Base-by-base conservation (phyloP, 2,113 vertebrate genomes). In the Eulacestoma nigropectus region DNA sequence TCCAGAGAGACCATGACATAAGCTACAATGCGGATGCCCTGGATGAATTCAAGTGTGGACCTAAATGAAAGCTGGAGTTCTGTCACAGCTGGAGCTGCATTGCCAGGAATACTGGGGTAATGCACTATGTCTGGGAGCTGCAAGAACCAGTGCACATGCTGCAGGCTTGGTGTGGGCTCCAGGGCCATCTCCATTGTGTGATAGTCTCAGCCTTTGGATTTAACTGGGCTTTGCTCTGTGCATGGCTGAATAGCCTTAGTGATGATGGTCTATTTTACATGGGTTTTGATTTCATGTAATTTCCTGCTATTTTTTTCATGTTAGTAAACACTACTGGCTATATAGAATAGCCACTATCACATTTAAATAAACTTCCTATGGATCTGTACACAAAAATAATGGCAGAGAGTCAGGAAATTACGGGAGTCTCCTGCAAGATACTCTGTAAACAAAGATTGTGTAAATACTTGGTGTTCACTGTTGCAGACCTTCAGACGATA, bases 331-430 rank as follows among this genome's bases (percentile, higher is more conserved):
- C 60, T 49, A n/a, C 41, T 67, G 63, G 44, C 42, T 46, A 13
- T 50, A 39, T 3, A 90, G 55, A 93, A 68, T 60, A 85, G 65
- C 35, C n/a, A 53, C 52, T 78, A 6, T 39, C n/a, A 26, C 52
- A 75, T 94, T 64, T 90, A 63, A 59, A 76, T 39, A 78, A 94
- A 83, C 78, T 90, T 93, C 74, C 79, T 69, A 35, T 62, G 62
- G 10, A 57, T 95, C 23, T 73, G 81, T 37, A 56, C 49, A 85
- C 74, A 93, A 56, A 87, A 72, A n/a, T 67, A 80, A 55, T 33
- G 76, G 21, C 1, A 4, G 13, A 41, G 57, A 72, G 56, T 52
- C 39, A 55, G 84, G 84, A 91, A 84, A 62, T 55, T 1, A 1
- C 62, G 39, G 63, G 2, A 41, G n/a, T 59, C 39, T 78, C 44